These are phyloP conservation scores for Monochamus alternatus DNA, from an alignment of 2,888 invertebrate species.

Conservation along the genomic window DNA sequence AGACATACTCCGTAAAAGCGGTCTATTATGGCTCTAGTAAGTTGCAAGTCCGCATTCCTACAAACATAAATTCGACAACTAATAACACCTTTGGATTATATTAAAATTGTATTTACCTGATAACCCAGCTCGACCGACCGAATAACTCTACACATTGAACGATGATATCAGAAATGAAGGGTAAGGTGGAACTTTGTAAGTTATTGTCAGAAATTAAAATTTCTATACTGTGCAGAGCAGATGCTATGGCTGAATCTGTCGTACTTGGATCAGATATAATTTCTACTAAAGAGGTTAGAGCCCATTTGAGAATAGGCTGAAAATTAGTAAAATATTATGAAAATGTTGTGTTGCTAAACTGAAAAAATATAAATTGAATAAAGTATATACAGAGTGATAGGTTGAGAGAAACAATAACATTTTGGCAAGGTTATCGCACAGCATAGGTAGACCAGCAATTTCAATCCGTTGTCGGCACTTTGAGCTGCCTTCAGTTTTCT, in stretches of 20 bases:
- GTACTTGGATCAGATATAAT: constrained; percentile 49
- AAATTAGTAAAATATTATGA: constrained; percentile 23
- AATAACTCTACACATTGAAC: constrained; percentile 54
- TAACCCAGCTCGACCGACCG: constrained; percentile 53
- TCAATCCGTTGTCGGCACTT: too few relatives aligned
- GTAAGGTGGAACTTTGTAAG: constrained; percentile 54
- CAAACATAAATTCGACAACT: constrained; percentile 36
- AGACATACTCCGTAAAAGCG: constrained; percentile 58
- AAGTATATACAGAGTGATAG: too few relatives aligned
- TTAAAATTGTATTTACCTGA: constrained; percentile 52
- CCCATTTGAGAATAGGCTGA: constrained; percentile 55
- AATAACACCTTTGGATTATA: constrained; percentile 16
- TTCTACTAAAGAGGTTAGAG: constrained; percentile 50
- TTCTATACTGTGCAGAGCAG: constrained; percentile 59
- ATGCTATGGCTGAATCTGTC: constrained; percentile 51
- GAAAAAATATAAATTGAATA: too few relatives aligned
- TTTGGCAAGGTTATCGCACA: too few relatives aligned
- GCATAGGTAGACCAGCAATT: too few relatives aligned
- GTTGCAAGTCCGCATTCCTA: constrained; percentile 59
- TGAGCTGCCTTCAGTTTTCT: too few relatives aligned
- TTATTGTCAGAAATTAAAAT: constrained; percentile 57
- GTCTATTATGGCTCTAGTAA: constrained; percentile 58
- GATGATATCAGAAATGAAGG: constrained; percentile 52
- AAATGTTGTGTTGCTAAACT: too few relatives aligned
- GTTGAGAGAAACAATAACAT: too few relatives aligned